These are phyloP conservation scores for Fregetta grallaria DNA, from an alignment of 2,113 vertebrate species.

Conservation along the genomic window DNA sequence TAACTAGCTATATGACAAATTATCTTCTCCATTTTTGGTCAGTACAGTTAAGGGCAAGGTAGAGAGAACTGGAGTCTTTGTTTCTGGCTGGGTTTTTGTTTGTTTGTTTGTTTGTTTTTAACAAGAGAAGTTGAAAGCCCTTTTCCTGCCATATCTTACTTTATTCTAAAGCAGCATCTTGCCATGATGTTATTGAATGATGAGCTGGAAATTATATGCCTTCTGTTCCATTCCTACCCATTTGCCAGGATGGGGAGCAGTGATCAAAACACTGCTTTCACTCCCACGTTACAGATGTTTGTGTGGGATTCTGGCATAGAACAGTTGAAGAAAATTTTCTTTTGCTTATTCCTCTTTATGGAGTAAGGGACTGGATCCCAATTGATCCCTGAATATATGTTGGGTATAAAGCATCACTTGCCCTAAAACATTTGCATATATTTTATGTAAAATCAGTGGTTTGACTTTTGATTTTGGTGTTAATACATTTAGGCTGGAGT, in stretches of 20 bases:
- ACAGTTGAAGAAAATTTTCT: neutral
- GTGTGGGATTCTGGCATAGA: neutral
- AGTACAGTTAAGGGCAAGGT: neutral
- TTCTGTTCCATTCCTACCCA: neutral
- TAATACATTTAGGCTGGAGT: neutral
- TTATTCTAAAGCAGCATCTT: neutral
- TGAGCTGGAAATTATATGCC: neutral
- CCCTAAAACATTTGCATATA: neutral
- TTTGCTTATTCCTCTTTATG: neutral
- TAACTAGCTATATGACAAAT: neutral
- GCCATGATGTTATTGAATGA: neutral
- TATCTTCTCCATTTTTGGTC: neutral
- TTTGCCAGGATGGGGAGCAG: neutral
- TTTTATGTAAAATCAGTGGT: neutral
- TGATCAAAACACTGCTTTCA: neutral
- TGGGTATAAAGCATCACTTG: neutral
- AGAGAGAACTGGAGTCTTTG: neutral
- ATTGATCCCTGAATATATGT: neutral
- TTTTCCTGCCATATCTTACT: neutral
- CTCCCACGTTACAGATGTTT: neutral
- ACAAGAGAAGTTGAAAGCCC: neutral
- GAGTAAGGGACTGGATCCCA: neutral
- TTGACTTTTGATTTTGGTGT: neutral
- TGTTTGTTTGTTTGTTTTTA: neutral
- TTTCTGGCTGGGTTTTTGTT: neutral